A percentile compares a stretch with the other conserved stretches of the same genome.
Conservation (phyloP, 2,888 invertebrate genomes). For the Hipparchia semele region DNA sequence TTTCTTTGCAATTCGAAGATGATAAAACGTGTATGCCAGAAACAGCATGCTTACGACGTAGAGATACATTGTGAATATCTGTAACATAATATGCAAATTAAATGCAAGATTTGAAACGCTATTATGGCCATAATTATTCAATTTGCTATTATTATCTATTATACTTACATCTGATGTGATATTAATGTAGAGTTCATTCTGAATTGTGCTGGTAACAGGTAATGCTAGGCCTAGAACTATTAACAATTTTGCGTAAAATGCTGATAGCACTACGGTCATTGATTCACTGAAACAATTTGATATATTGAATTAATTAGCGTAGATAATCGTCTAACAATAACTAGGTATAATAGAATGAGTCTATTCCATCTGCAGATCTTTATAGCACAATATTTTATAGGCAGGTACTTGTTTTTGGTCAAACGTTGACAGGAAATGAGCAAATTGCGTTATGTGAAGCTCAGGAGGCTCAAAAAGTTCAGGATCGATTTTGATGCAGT, state of each 20-base stretch:
- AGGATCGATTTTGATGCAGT: no score
- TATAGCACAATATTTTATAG: no score
- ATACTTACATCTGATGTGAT: constrained; percentile 72
- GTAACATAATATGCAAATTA: constrained; percentile 45
- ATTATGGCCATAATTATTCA: constrained; percentile 16
- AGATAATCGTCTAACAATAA: constrained; percentile 13
- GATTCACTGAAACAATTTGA: constrained; percentile 81
- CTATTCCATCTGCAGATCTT: neutral
- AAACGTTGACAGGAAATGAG: no score
- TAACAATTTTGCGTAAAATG: constrained; percentile 85
- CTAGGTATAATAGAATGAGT: constrained; percentile 18
- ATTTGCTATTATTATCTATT: neutral
- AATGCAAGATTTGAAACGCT: neutral
- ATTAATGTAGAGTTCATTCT: constrained; percentile 77
- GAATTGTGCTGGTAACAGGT: constrained; percentile 85
- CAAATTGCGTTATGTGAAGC: no score
- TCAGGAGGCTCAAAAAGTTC: no score
- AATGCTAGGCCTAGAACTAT: constrained; percentile 85
- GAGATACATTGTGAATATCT: constrained; percentile 89
- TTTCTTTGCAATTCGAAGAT: constrained; percentile 73
- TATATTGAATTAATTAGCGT: constrained; percentile 56
- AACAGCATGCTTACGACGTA: constrained; percentile 88
- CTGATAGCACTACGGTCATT: constrained; percentile 84
- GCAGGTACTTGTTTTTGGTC: no score
- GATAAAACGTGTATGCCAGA: constrained; percentile 87